Percentiles rank a stretch among this genome's conserved stretches.
Evolutionary conservation across 2,113 vertebrate genomes (phyloP).

Genomic region (Nesoenas mayeri): DNA sequence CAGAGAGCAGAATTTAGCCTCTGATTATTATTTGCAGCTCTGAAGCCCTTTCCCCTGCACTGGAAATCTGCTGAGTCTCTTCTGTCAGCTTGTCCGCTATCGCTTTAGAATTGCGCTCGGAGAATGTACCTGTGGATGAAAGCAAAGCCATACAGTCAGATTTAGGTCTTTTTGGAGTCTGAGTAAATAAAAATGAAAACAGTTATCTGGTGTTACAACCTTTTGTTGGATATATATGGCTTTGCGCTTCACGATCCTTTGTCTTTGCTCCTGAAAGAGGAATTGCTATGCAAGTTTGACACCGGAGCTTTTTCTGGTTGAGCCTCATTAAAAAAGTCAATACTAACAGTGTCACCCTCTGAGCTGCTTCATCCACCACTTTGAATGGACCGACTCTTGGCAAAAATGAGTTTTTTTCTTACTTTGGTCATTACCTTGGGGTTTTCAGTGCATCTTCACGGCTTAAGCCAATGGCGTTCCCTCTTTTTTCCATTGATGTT

Average conservation of each 20-base stretch:
- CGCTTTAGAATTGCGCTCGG: neutral
- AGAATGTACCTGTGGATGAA: neutral
- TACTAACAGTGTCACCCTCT: neutral
- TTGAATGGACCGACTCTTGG: neutral
- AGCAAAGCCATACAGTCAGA: neutral
- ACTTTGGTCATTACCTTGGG: neutral
- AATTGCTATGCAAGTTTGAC: neutral
- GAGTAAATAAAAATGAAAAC: neutral
- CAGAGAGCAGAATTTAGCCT: neutral
- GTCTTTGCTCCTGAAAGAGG: neutral
- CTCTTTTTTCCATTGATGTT: neutral
- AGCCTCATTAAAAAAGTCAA: neutral
- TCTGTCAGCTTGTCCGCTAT: neutral
- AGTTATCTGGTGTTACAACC: neutral
- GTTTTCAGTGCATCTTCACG: neutral
- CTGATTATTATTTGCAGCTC: conserved; percentile 14
- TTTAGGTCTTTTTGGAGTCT: neutral
- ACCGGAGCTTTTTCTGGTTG: neutral
- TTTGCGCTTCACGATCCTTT: neutral
- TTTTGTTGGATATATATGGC: neutral
- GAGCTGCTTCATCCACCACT: neutral
- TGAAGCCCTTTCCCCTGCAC: neutral
- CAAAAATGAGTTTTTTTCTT: neutral
- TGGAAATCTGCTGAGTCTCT: neutral
- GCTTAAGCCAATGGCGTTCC: neutral